Conservation (phyloP, 2,888 invertebrate genomes). For the Mantis religiosa region DNA sequence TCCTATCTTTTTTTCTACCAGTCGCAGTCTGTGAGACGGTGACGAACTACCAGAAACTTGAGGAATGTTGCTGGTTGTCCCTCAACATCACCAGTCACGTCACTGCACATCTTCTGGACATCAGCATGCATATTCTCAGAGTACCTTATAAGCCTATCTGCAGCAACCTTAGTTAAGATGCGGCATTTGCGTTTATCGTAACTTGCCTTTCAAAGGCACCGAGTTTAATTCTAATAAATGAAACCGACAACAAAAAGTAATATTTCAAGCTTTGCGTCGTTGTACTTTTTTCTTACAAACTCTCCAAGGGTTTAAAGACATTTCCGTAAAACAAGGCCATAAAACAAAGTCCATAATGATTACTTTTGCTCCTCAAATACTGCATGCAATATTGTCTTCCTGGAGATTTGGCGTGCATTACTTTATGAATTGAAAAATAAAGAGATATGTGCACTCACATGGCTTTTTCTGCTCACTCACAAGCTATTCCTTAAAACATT, state of each 20-base stretch:
- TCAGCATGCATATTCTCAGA: neutral
- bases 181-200: neutral
- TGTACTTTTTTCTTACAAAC: neutral
- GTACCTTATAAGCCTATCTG: neutral
- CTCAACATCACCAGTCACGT: neutral
- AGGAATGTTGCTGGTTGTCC: slow-evolving; percentile 3
- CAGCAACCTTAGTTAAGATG: neutral
- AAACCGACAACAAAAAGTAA: neutral
- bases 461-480: too few relatives aligned
- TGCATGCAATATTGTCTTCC: too few relatives aligned
- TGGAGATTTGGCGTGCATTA: too few relatives aligned
- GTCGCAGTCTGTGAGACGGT: neutral
- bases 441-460: too few relatives aligned
- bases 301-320: neutral
- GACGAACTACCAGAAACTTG: neutral
- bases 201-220: neutral
- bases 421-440: too few relatives aligned
- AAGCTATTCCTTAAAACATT: too few relatives aligned
- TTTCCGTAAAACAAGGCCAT: neutral
- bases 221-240: neutral
- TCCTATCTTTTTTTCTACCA: neutral
- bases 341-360: too few relatives aligned
- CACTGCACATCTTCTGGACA: neutral
- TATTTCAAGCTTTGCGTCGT: neutral
- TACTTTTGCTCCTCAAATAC: too few relatives aligned